These are phyloP conservation scores for Thelaira solivaga DNA, from an alignment of 2,888 invertebrate species.

Conservation along the genomic window DNA sequence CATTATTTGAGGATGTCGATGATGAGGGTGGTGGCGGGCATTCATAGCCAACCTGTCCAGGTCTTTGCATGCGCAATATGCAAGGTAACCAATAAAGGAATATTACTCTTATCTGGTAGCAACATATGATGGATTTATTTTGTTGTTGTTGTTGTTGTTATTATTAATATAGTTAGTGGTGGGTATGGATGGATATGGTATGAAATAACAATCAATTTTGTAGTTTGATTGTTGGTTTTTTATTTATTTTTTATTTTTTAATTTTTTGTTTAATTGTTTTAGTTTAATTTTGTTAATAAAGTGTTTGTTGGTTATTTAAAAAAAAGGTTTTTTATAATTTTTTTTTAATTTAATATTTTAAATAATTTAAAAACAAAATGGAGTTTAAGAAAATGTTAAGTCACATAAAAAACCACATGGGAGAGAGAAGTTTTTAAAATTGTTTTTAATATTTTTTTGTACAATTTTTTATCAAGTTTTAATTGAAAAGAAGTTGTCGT, in stretches of 20 bases:
- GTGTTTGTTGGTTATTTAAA: too few species aligned
- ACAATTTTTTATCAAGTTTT: conserved; percentile 2
- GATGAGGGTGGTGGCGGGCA: conserved; percentile 78
- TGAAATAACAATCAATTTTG: conserved; percentile 50
- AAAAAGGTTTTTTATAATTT: too few species aligned
- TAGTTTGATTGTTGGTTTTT: conserved; percentile 40
- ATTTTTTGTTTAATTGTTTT: conserved; percentile 1
- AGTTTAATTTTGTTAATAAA: conserved; percentile 12
- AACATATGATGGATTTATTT: conserved; percentile 62
- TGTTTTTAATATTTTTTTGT: too few species aligned
- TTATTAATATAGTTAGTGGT: too few species aligned
- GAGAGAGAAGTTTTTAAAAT: not conserved
- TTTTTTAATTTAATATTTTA: too few species aligned
- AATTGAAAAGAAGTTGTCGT: conserved; percentile 30
- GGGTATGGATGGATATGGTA: conserved; percentile 52
- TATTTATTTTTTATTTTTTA: conserved; percentile 27
- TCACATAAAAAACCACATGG: too few species aligned
- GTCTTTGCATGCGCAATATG: conserved; percentile 93
- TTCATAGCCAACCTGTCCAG: conserved; percentile 80
- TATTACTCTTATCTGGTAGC: conserved; percentile 87
- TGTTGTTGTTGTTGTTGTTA: too few species aligned
- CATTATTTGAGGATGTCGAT: conserved; percentile 80
- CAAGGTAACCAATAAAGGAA: conserved; percentile 99
- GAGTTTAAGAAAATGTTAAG: too few species aligned
- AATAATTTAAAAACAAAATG: too few species aligned